Conservation (phyloP, 2,113 vertebrate species). For the Axis porcinus region DNA sequence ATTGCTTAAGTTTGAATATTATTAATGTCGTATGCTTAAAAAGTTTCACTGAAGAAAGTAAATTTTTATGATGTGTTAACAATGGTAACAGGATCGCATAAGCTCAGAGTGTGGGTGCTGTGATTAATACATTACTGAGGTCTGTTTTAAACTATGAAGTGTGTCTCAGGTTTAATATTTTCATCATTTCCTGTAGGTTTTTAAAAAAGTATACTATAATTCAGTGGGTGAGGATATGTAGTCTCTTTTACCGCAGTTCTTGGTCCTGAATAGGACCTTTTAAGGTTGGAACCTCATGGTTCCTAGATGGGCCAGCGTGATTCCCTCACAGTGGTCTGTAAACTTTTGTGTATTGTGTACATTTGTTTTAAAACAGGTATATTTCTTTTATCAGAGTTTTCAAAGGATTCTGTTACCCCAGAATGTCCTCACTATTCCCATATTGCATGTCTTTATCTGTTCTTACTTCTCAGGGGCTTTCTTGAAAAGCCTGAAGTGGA, state of each 20-base stretch:
- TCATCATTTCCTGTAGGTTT: background rate
- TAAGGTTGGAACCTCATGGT: background rate
- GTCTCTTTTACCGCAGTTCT: background rate
- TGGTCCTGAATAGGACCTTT: background rate
- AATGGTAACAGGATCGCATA: background rate
- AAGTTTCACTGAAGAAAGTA: background rate
- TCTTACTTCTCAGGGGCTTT: background rate
- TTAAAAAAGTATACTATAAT: background rate
- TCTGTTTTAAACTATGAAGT: constrained; percentile 1
- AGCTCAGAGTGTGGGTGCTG: background rate
- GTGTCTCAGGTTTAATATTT: background rate
- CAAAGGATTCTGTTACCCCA: background rate
- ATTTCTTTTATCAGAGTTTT: background rate
- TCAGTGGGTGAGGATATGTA: background rate
- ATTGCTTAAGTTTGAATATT: constrained; percentile 4
- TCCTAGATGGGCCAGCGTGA: background rate
- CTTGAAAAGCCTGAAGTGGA: background rate
- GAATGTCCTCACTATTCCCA: background rate
- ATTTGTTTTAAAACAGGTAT: background rate
- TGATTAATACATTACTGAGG: background rate
- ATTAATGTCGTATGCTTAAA: background rate
- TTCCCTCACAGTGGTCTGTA: background rate
- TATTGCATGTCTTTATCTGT: background rate
- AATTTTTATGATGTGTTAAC: background rate
- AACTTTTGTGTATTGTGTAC: background rate